Evolutionary conservation across 2,113 vertebrate species (phyloP), one percentile per base, ranked within the genome.

Genomic region (Australoheros scitulus): DNA sequence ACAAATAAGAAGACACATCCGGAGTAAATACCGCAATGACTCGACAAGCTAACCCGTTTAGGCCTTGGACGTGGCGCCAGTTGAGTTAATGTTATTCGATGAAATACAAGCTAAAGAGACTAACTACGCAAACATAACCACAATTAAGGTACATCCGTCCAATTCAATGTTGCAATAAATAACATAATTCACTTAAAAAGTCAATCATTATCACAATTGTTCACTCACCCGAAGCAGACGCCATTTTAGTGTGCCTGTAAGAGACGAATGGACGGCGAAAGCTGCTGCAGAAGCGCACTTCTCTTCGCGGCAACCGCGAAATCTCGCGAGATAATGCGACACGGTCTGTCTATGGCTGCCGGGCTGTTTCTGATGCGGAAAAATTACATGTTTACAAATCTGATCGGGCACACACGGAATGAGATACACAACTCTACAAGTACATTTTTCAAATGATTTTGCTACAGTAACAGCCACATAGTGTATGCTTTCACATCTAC

Each of bases 191-290:
- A 22, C 0, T 14, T 3, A 3, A 18, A 82, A 34, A 11, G 2
- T 36, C 1, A 2, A 0, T 20, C 61, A 47, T 14, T 2, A 17
- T 7, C 4, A 6, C 0, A 83, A 56, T 57, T 70, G 2, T 61
- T 15, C 13, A 94, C 94, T 92, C 26, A 95, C 95, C 95, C 10
- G 94, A 92, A 81, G 93, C 93, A 61, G 95, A 94, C 94, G 95
- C 95, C 95, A 96, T 96, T 94, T 94, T 94, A 83, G 57, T 64
- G 26, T 61, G 59, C 11, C 52, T 75, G 50, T 56, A 61, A 10
- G 34, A 82, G 58, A 88, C 81, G 83, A 92, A 76, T 79, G 80
- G 70, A 84, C 41, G 22, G 43, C 55, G 61, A 58, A 24, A 4
- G 9, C 20, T 36, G 79, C 3, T 0, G 18, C 8, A 64, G 70